These are phyloP conservation scores for Simalia tracyae DNA, from an alignment of 2,797 vertebrate genomes.

Conservation along the genomic window DNA sequence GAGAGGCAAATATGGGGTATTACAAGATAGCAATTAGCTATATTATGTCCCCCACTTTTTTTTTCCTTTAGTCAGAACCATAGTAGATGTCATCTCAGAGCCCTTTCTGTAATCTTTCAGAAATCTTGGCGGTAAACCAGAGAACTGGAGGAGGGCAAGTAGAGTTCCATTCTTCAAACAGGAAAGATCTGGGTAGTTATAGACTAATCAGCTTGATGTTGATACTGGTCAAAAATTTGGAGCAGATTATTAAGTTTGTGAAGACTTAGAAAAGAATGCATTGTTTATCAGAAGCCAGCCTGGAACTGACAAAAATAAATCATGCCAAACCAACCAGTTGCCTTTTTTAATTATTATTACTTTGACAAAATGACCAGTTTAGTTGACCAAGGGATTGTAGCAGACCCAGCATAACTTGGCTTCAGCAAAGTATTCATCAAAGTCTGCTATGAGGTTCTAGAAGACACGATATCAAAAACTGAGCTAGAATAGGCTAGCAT, in stretches of 20 bases:
- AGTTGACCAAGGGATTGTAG: background rate
- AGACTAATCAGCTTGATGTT: background rate
- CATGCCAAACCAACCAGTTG: background rate
- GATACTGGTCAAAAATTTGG: background rate
- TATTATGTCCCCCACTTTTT: background rate
- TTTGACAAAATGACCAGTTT: background rate
- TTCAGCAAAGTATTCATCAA: background rate
- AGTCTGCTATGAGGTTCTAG: background rate
- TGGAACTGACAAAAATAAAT: background rate
- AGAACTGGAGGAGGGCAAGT: background rate
- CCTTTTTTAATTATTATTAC: background rate
- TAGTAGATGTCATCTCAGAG: background rate
- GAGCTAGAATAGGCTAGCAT: background rate
- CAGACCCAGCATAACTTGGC: background rate
- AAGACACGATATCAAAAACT: background rate
- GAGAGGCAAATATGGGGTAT: background rate
- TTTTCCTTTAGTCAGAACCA: background rate
- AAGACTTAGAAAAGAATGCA: background rate
- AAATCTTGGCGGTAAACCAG: background rate
- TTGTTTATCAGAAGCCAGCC: background rate
- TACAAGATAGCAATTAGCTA: background rate
- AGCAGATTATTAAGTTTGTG: background rate
- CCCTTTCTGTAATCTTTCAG: background rate
- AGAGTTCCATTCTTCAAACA: background rate
- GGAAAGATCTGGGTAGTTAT: background rate